Conservation (phyloP, 2,113 vertebrate species). For the Murina feae region DNA sequence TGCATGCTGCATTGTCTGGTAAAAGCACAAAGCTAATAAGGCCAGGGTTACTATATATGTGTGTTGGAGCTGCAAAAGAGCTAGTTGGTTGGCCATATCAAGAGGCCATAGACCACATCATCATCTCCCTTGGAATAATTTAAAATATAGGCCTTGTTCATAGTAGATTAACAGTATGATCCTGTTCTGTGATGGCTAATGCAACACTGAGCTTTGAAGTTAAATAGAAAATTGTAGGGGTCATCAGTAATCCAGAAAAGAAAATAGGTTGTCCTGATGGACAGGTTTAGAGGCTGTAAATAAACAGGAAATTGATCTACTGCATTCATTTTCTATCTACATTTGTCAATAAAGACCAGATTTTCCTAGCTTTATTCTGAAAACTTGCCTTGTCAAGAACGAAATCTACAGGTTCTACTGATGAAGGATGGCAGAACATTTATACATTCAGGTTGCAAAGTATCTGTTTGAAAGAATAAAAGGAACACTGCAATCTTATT, state of each 20-base stretch:
- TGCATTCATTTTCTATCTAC: not conserved
- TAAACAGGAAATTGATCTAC: not conserved
- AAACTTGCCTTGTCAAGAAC: not conserved
- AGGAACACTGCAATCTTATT: not conserved
- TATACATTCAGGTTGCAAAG: not conserved
- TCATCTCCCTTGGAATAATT: not conserved
- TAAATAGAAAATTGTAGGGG: slow-evolving; percentile 12
- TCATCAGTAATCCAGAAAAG: not conserved
- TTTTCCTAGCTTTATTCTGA: not conserved
- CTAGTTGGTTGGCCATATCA: not conserved
- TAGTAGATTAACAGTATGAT: not conserved
- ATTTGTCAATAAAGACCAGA: not conserved
- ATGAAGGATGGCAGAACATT: not conserved
- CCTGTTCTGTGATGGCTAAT: not conserved
- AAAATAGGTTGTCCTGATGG: not conserved
- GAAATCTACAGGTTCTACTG: not conserved
- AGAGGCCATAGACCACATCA: not conserved
- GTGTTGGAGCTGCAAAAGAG: not conserved
- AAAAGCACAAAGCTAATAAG: not conserved
- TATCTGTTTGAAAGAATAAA: slow-evolving; percentile 18
- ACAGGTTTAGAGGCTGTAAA: not conserved
- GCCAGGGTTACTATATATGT: not conserved
- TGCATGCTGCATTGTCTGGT: not conserved
- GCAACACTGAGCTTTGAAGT: not conserved
- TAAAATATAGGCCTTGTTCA: not conserved